Evolutionary conservation across 2,888 invertebrate genomes (phyloP), one percentile per base, ranked within the genome.

Genomic region (Hecatera dysodea): DNA sequence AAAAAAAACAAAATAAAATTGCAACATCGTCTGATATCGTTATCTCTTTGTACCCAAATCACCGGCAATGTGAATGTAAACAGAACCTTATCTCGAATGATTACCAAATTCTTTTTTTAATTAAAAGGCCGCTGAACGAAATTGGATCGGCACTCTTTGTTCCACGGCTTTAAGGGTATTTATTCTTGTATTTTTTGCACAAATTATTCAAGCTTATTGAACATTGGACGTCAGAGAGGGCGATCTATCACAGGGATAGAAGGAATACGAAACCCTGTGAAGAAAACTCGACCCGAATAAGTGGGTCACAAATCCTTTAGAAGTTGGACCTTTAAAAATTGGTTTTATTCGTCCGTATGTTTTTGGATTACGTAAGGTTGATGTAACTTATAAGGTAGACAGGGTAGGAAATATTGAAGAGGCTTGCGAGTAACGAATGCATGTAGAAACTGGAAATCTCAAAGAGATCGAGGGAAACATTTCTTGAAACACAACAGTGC

Each of bases 181-280:
- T 91, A 88, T 91, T 90, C 85, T 86, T 87, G 86, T 88, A 88
- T 90, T 92, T 93, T 92, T 92, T 89, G 86, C 87, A 84, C 88
- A 90, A 93, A 92, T 93, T 93, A 92, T 93, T 91, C 91, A 92
- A 87, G 91, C 90, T 92, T 93, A 92, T 93, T 92, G 92, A 91
- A 89, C 91, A 89, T 90, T 88, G 88, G 89, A 90, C 86, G 89
- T 90, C 86, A 87, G 90, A 86, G 81, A 84, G 76, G 87, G 89
- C 89, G 90, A 93, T 93, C 92, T 93, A 93, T 93, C 92, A 93
- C 89, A 74, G 77, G 86, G 89, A 91, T 90, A 90, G 88, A 88
- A 86, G 88, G 80, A 88, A 86, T 84, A 85, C 81, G 78, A 86
- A 88, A 85, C 87, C 90, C 86, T 86, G 87, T 88, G 89, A 90